These are phyloP conservation scores for Tachina fera DNA, from an alignment of 2,888 invertebrate genomes.

Conservation along the genomic window DNA sequence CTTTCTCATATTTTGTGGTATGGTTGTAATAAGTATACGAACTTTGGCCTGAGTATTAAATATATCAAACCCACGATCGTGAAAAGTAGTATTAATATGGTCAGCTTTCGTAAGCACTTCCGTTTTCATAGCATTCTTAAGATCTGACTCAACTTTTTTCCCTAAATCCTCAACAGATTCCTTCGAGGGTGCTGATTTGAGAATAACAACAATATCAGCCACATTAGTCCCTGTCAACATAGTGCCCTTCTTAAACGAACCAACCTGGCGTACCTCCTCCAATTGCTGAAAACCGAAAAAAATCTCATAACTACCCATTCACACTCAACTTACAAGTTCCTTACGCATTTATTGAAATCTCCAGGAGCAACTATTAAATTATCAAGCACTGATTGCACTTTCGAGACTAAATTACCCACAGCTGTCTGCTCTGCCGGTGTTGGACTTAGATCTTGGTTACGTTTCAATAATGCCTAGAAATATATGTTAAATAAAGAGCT, in stretches of 20 bases:
- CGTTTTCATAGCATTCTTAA: conserved; percentile 89
- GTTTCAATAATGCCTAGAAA: conserved; percentile 92
- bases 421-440: conserved; percentile 95
- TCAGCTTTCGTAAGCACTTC: conserved; percentile 86
- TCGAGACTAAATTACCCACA: conserved; percentile 95
- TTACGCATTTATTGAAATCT: conserved; percentile 96
- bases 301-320: background rate
- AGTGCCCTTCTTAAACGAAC: conserved; percentile 98
- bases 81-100: conserved; percentile 83
- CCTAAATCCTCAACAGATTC: conserved; percentile 97
- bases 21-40: conserved; percentile 94
- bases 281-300: conserved; percentile 87
- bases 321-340: conserved; percentile 76
- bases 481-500: background rate
- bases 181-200: conserved; percentile 97
- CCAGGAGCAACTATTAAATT: conserved; percentile 97
- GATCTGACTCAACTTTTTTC: conserved; percentile 92
- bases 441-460: conserved; percentile 96
- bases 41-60: conserved; percentile 93
- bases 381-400: conserved; percentile 96
- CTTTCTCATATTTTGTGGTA: conserved; percentile 96
- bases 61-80: conserved; percentile 94
- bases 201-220: conserved; percentile 97
- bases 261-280: conserved; percentile 97
- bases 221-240: conserved; percentile 97